phyloP scores from a whole-genome alignment of 1,140 invertebrate species.

The Calosoma granatense region DNA sequence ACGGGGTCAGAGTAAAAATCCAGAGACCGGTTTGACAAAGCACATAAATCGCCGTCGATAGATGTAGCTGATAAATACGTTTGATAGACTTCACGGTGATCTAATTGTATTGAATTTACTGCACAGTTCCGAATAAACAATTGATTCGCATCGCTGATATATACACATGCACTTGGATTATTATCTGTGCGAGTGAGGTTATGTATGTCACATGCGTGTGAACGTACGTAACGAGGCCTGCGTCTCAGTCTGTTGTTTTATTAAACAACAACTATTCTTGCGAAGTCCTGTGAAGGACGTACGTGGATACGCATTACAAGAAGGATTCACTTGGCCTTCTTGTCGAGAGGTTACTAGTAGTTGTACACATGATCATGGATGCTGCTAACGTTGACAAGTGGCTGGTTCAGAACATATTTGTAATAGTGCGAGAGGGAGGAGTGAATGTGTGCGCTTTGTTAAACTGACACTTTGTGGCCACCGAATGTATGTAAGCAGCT shows the following conservation, averaged over 20 bases:
- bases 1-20: not conserved
- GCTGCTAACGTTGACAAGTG: not conserved
- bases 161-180: not conserved
- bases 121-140: not conserved
- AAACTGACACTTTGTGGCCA: not conserved
- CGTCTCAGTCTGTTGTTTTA: not conserved
- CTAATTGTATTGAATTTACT: conserved; percentile 9
- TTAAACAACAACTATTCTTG: conserved; percentile 1
- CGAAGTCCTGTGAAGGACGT: no score
- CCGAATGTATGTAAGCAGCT: not conserved
- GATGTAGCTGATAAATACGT: conserved; percentile 6
- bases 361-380: not conserved
- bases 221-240: not conserved
- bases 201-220: not conserved
- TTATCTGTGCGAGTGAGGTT: not conserved
- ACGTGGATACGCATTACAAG: no score
- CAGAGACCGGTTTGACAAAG: not conserved
- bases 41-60: not conserved
- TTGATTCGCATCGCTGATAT: not conserved
- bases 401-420: not conserved
- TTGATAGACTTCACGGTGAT: conserved; percentile 4
- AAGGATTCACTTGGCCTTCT: no score
- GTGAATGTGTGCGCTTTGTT: not conserved
- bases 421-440: not conserved
- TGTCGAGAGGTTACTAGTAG: no score